Base-by-base conservation (phyloP, 2,113 vertebrate species). In the Amazona guildingii region DNA sequence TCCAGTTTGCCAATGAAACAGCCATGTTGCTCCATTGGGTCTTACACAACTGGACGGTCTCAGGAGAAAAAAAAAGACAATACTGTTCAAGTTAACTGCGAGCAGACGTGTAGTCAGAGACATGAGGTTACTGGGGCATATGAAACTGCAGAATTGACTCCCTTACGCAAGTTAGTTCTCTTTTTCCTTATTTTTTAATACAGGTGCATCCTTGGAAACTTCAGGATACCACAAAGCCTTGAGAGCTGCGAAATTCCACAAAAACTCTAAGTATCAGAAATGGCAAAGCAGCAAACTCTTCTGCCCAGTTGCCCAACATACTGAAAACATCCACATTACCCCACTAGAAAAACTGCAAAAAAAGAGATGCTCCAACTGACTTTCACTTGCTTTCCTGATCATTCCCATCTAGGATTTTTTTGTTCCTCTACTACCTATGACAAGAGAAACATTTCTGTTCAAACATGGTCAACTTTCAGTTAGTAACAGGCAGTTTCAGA, bases 401-500 rank as follows among this genome's bases (percentile, higher is more conserved):
- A 63, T 63, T 76, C 57, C 20, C 15, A 76, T 20, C 16, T 5
- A 75, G 8, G 10, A 66, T 16, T 54, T 76, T 91, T 78, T 63
- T 55, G 16, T 66, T 62, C 9, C 29, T 27, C 18, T 57, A 63
- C 6, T 51, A 43, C 11, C 41, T 41, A 7, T 24, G 10, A 15
- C 37, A 83, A 46, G 5, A 61, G 48, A 76, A 80, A 73, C 4
- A 35, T 46, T 54, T 87, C 48, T 70, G 17, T 62, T 88, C 44
- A 52, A 62, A 74, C 1, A 1, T 13, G 4, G 31, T 37, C 44
- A 68, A 13, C 18, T 76, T 92, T n/a, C 37, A 85, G 57, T 35
- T 72, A 88, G 3, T 6, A 1, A 59, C 14, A 18, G 0, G 2
- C n/a, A 80, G 28, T 37, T 86, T 91, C 24, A 49, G 0, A 13